Evolutionary conservation across 2,888 invertebrate genomes (phyloP).

Genomic region (Pomacea canaliculata): DNA sequence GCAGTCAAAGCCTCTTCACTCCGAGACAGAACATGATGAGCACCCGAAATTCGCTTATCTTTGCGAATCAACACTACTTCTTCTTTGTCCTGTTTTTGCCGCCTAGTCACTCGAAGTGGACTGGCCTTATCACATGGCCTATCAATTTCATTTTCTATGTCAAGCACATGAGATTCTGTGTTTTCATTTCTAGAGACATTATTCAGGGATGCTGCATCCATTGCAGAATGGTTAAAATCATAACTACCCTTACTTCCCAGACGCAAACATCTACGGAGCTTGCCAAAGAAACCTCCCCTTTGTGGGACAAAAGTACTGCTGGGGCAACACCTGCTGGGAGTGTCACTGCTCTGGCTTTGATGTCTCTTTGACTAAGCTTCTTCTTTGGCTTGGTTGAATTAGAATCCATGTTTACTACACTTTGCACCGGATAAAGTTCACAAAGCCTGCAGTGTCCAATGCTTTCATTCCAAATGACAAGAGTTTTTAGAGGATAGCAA

Average conservation of each 20-base stretch:
- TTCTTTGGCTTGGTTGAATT: constrained; percentile 1
- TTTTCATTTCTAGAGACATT: constrained; percentile 10
- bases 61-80: constrained; percentile 38
- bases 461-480: no score
- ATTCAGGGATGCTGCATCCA: constrained; percentile 19
- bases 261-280: constrained; percentile 39
- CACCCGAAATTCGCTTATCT: constrained; percentile 25
- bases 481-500: no score
- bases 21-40: background rate
- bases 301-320: constrained; percentile 23
- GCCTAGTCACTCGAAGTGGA: constrained; percentile 22
- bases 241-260: constrained; percentile 41
- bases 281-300: constrained; percentile 40
- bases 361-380: constrained; percentile 9
- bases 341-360: constrained; percentile 25
- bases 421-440: constrained; percentile 1
- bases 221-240: constrained; percentile 29
- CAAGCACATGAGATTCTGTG: constrained; percentile 21
- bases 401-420: constrained; percentile 2
- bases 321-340: constrained; percentile 31
- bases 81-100: constrained; percentile 35
- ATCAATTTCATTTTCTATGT: constrained; percentile 1
- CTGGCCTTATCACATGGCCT: constrained; percentile 11
- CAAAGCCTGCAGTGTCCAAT: background rate
- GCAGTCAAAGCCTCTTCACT: background rate